A percentile compares a stretch with the other conserved stretches of the same genome.
Conservation (phyloP, 1,140 invertebrate species). For the Drosophila chauvacae region DNA sequence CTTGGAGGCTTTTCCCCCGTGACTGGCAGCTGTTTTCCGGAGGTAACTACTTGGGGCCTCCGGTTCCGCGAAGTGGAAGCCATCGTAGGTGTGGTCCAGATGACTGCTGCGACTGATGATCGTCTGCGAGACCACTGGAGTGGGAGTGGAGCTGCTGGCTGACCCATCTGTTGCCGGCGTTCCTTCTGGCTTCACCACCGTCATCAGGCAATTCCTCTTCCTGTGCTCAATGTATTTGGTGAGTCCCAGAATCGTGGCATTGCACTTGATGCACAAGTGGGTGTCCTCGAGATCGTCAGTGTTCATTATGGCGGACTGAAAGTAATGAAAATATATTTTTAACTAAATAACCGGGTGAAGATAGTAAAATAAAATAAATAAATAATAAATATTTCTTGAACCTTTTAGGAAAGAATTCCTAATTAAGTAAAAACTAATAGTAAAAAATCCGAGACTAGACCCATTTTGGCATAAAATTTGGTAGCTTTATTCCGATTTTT, state of each 20-base stretch:
- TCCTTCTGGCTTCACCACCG: slow-evolving; percentile 17
- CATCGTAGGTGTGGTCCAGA: slow-evolving; percentile 65
- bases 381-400: too few species aligned
- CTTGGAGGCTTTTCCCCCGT: slow-evolving; percentile 76
- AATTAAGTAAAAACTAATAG: too few species aligned
- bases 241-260: slow-evolving; percentile 91
- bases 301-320: slow-evolving; percentile 81
- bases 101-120: slow-evolving; percentile 56
- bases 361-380: too few species aligned
- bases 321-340: too few species aligned
- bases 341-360: too few species aligned
- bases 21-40: slow-evolving; percentile 58
- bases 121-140: slow-evolving; percentile 25
- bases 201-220: slow-evolving; percentile 87
- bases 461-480: too few species aligned
- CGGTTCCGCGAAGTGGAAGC: slow-evolving; percentile 81
- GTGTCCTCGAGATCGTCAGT: slow-evolving; percentile 90
- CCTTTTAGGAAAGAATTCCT: too few species aligned
- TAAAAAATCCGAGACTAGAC: too few species aligned
- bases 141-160: slow-evolving; percentile 34
- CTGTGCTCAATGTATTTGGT: slow-evolving; percentile 93
- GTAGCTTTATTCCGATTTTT: too few species aligned
- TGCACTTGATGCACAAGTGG: slow-evolving; percentile 94
- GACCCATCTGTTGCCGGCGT: slow-evolving; percentile 2
- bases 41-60: slow-evolving; percentile 81